A percentile compares a stretch with the other conserved stretches of the same genome.
Conservation (phyloP, 2,888 invertebrate species). For the Lasiommata megera region DNA sequence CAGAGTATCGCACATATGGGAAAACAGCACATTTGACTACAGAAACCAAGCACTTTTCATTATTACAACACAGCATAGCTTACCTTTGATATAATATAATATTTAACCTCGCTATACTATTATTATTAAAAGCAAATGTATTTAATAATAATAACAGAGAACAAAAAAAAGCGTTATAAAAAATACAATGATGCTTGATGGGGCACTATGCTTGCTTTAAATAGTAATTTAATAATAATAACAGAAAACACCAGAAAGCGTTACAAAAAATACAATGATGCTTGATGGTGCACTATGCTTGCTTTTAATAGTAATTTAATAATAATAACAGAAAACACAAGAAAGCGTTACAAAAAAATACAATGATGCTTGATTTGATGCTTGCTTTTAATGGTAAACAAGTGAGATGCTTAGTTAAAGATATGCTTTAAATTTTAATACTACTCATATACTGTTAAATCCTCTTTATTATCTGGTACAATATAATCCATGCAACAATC, state of each 20-base stretch:
- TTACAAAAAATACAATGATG: too few species aligned
- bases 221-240: too few species aligned
- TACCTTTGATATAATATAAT: neutral
- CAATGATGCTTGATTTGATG: neutral
- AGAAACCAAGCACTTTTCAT: constrained; percentile 2
- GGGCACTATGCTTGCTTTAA: too few species aligned
- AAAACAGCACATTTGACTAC: constrained; percentile 33
- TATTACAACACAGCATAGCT: neutral
- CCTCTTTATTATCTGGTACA: constrained; percentile 39
- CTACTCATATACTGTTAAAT: neutral
- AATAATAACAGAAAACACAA: too few species aligned
- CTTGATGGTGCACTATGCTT: too few species aligned
- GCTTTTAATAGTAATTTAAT: too few species aligned
- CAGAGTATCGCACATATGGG: constrained; percentile 32
- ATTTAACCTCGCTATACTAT: too few species aligned
- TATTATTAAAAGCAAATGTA: too few species aligned
- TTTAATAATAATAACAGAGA: neutral
- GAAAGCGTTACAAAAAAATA: neutral
- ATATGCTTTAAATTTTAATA: neutral
- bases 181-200: too few species aligned
- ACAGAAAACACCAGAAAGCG: too few species aligned
- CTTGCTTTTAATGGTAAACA: neutral
- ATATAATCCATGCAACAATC: constrained; percentile 47
- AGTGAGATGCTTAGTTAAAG: neutral
- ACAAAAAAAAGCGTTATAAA: too few species aligned